Percentiles rank a stretch among this genome's conserved stretches.
phyloP scores from a whole-genome alignment of 1,140 invertebrate species.

The Drosophila navojoa region DNA sequence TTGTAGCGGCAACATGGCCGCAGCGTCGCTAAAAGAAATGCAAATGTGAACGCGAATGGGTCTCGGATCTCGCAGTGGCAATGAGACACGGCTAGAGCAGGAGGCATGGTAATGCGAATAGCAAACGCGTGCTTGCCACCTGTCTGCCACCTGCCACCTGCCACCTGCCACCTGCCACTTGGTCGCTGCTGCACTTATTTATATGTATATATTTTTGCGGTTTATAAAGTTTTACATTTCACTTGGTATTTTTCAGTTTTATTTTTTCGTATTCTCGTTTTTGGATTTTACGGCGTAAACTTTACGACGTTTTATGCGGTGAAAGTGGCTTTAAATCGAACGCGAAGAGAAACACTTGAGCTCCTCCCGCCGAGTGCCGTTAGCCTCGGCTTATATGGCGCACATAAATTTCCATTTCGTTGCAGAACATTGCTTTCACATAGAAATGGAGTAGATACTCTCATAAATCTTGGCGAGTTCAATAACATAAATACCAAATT shows the following conservation, averaged over 20 bases:
- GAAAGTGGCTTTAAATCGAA: conserved; percentile 70
- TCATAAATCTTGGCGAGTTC: conserved; percentile 77
- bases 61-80: neutral
- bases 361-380: conserved; percentile 21
- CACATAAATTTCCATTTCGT: conserved; percentile 82
- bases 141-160: conserved; percentile 49
- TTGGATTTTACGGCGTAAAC: conserved; percentile 63
- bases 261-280: conserved; percentile 51
- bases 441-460: conserved; percentile 77
- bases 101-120: conserved; percentile 9
- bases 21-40: conserved; percentile 56
- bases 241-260: conserved; percentile 44
- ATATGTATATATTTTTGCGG: conserved; percentile 68
- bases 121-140: conserved; percentile 20
- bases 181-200: conserved; percentile 55
- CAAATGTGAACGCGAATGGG: conserved; percentile 60
- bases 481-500: conserved; percentile 74
- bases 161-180: conserved; percentile 46
- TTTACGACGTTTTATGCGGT: conserved; percentile 69
- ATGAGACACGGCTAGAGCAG: neutral
- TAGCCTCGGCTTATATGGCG: conserved; percentile 39
- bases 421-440: conserved; percentile 68
- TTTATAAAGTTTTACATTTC: conserved; percentile 77
- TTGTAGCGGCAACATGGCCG: conserved; percentile 70
- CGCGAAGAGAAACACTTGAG: conserved; percentile 22